Conservation (phyloP, 2,888 invertebrate species). For the Synergus itoensis region DNA sequence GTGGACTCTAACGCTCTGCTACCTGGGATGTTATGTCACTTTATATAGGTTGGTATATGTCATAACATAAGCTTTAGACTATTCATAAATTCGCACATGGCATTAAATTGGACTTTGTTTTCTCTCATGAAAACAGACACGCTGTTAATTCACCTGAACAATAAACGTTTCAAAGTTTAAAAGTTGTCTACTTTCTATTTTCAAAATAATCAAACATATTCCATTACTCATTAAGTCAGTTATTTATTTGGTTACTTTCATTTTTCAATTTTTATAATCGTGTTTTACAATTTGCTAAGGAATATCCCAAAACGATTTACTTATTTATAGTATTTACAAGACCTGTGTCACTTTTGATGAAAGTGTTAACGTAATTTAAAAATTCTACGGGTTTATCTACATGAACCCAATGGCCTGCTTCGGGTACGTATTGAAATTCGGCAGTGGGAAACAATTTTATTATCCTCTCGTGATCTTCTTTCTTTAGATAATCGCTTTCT, state of each 20-base stretch:
- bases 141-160: conserved; percentile 20
- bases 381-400: conserved; percentile 92
- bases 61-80: conserved; percentile 8
- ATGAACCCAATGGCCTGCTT: conserved; percentile 97
- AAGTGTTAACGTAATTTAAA: conserved; percentile 82
- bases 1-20: too few relatives aligned
- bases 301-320: not conserved
- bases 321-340: not conserved
- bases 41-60: not conserved
- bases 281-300: not conserved
- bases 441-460: conserved; percentile 86
- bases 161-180: not conserved
- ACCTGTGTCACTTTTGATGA: conserved; percentile 78
- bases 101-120: conserved; percentile 4
- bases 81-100: conserved; percentile 26
- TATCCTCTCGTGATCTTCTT: conserved; percentile 82
- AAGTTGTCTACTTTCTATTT: not conserved
- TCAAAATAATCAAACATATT: not conserved
- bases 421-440: conserved; percentile 84
- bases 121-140: not conserved
- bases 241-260: not conserved
- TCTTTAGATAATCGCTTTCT: conserved; percentile 88
- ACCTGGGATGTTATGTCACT: not conserved
- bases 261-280: not conserved
- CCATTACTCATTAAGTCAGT: not conserved